phyloP scores from a whole-genome alignment of 2,113 vertebrate species.

The Leucoraja erinaceus region DNA sequence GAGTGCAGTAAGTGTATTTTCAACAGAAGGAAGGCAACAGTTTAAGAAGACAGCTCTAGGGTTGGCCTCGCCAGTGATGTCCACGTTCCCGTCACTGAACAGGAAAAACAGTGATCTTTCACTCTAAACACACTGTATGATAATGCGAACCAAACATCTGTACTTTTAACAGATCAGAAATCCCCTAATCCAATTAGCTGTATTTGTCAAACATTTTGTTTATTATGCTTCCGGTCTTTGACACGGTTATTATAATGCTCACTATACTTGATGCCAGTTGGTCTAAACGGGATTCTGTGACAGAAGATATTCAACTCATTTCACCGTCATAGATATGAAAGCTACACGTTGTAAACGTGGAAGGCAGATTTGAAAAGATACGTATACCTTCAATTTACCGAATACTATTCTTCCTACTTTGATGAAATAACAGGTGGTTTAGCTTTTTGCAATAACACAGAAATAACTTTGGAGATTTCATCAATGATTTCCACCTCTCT shows the following conservation, averaged over 20 bases:
- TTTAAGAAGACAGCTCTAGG: too few species aligned
- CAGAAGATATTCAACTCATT: not conserved
- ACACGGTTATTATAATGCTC: not conserved
- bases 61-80: too few species aligned
- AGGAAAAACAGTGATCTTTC: not conserved
- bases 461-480: not conserved
- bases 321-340: not conserved
- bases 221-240: not conserved
- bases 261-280: not conserved
- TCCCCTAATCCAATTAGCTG: not conserved
- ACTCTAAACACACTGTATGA: too few species aligned
- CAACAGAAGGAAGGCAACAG: too few species aligned
- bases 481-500: not conserved
- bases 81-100: not conserved
- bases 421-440: not conserved
- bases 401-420: not conserved
- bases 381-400: not conserved
- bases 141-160: not conserved
- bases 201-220: conserved; percentile 11
- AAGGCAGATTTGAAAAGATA: not conserved
- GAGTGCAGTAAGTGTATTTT: too few species aligned
- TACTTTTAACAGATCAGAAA: not conserved
- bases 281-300: not conserved
- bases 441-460: not conserved
- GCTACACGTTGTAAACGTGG: not conserved